Base-by-base conservation (phyloP, 1,140 invertebrate species). In the Pseudachorutes palmiensis region DNA sequence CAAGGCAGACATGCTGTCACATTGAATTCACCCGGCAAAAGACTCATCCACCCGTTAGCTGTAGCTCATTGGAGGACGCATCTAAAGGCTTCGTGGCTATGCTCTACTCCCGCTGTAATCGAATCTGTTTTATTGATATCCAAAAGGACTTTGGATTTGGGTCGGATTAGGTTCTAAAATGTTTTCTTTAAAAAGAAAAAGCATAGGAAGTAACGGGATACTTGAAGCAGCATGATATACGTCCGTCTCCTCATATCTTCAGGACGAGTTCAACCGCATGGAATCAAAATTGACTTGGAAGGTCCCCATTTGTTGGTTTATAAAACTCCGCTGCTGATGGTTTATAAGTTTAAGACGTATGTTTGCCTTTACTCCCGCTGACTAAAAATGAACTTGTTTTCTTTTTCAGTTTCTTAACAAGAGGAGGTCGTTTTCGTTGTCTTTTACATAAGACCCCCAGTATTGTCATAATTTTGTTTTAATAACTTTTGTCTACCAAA, bases 111-210 rank as follows among this genome's bases (percentile, higher is more conserved):
- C 19, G 9, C 12, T 14, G 51, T 16, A 55, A 55, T 22, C 5
- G 51, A 24, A 55, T 55, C 51, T 55, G 12, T 3, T 55, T 14
- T 55, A 55, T 55, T 55, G 51, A 26, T 55, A 55, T 55, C 51
- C 51, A 16, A 55, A 24, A 55, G 5, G 19, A 9, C 19, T 41
- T 19, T 41, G 36, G 36, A 41, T 41, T 41, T 41, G 5, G 36
- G 12, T 55, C 51, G 14, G 24, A 19, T 55, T 26, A 55, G 5
- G 24, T 55, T 55, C 24, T 55, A 24, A 55, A n/a, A 5, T 41
- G 36, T 19, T 41, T 9, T 19, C 36, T 41, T 41, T 41, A 19
- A 41, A 41, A 41, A 41, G 19, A 41, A 41, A 41, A 9, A 41
- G 19, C 5, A 41, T 41, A 41, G 19, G 19, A 41, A 41, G 36